Evolutionary conservation across 2,888 invertebrate species (phyloP).

Genomic region (Girardia tigrina): DNA sequence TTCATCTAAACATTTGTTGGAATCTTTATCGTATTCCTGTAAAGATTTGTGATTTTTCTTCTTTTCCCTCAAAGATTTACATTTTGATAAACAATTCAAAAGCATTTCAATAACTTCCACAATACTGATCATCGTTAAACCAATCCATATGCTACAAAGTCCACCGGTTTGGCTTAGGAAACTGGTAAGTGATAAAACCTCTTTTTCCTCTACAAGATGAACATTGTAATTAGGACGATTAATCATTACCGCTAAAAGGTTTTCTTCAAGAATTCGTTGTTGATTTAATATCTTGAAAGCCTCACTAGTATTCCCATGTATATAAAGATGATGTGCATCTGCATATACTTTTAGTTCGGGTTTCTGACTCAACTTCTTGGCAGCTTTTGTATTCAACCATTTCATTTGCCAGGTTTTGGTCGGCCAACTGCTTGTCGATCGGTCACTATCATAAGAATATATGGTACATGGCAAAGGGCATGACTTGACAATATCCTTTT

Average conservation of each 20-base stretch:
- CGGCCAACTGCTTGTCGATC: conserved; percentile 37
- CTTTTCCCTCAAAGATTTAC: background rate
- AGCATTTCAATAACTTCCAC: conserved; percentile 35
- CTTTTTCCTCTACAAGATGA: conserved; percentile 37
- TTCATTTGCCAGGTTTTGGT: conserved; percentile 36
- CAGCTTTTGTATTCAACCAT: background rate
- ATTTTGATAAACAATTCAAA: background rate
- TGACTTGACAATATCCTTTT: conserved; percentile 34
- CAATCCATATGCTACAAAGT: conserved; percentile 36
- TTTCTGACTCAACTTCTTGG: background rate
- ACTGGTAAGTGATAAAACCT: conserved; percentile 35
- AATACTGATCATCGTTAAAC: conserved; percentile 37
- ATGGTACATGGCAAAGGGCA: conserved; percentile 37
- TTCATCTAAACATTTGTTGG: too few species aligned
- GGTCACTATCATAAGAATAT: conserved; percentile 36
- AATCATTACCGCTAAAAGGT: conserved; percentile 35
- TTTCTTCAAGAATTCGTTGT: conserved; percentile 28
- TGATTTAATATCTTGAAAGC: conserved; percentile 18
- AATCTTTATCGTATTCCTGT: background rate
- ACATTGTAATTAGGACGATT: conserved; percentile 36
- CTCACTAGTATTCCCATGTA: background rate
- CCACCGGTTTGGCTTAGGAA: conserved; percentile 37
- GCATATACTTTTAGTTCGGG: conserved; percentile 27
- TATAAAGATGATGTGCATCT: background rate
- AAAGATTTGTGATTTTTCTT: background rate